Evolutionary conservation across 2,888 invertebrate genomes (phyloP).

Genomic region (Melinaea marsaeus): DNA sequence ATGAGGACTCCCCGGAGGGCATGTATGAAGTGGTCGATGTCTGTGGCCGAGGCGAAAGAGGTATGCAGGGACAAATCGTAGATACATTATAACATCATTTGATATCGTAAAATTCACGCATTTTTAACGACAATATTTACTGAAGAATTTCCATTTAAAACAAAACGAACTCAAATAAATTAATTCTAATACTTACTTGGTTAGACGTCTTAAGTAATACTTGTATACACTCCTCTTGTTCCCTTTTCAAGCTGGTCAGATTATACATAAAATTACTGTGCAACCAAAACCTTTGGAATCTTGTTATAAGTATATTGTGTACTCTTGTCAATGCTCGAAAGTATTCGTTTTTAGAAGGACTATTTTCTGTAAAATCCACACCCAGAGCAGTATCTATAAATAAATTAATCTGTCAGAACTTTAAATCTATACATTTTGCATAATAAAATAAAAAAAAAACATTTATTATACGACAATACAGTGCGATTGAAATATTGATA

Average conservation of each 20-base stretch:
- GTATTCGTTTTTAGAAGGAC: constrained; percentile 50
- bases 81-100: no score
- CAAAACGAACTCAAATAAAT: no score
- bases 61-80: not conserved
- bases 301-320: constrained; percentile 51
- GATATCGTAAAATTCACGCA: no score
- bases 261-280: constrained; percentile 49
- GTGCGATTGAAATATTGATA: no score
- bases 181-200: constrained; percentile 40
- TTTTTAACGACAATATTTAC: not conserved
- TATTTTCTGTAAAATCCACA: constrained; percentile 53
- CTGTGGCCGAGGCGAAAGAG: no score
- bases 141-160: not conserved
- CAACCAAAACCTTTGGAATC: constrained; percentile 59
- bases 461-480: no score
- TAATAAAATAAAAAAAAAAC: no score
- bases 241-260: constrained; percentile 49
- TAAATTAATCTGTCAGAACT: no score
- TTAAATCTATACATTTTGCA: no score
- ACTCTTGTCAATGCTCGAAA: constrained; percentile 54
- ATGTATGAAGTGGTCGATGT: no score
- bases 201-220: constrained; percentile 57
- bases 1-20: no score
- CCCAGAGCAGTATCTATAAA: constrained; percentile 59
- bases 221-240: constrained; percentile 52